These are phyloP conservation scores for Osmerus eperlanus DNA, from an alignment of 2,113 vertebrate species.

Conservation along the genomic window DNA sequence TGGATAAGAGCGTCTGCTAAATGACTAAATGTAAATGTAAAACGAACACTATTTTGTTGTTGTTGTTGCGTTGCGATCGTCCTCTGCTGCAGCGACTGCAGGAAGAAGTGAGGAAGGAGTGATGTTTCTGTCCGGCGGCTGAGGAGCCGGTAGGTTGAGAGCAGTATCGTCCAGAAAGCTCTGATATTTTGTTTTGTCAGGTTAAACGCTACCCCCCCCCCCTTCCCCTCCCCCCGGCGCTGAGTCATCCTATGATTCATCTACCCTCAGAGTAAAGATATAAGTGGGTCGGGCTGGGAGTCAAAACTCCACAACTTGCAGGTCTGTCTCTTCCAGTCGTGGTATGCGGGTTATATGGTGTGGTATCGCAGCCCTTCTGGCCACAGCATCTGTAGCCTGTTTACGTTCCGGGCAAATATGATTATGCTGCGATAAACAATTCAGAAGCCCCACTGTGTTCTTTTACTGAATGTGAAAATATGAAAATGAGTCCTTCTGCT, in stretches of 20 bases:
- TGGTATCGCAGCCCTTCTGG: neutral
- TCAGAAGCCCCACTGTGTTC: neutral
- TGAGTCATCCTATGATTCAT: slow-evolving; percentile 37
- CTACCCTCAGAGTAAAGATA: slow-evolving; percentile 18
- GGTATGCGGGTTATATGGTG: neutral
- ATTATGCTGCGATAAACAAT: slow-evolving; percentile 21
- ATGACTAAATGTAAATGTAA: no score
- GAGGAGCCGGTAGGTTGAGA: neutral
- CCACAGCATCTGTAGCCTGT: neutral
- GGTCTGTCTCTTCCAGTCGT: slow-evolving; percentile 18
- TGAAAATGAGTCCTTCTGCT: neutral
- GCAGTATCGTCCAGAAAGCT: neutral
- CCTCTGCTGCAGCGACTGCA: no score
- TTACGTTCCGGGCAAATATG: slow-evolving; percentile 13
- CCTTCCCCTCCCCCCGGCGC: slow-evolving; percentile 6
- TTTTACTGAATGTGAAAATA: neutral
- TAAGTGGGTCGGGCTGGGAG: slow-evolving; percentile 43
- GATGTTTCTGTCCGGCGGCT: neutral
- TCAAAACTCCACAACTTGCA: slow-evolving; percentile 24
- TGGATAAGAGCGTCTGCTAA: no score
- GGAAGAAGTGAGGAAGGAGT: neutral
- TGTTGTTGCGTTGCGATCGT: no score
- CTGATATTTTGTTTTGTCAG: slow-evolving; percentile 3
- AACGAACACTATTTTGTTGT: no score
- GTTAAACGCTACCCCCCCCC: neutral